These are phyloP conservation scores for Laothoe populi DNA, from an alignment of 2,888 invertebrate species.

Conservation along the genomic window DNA sequence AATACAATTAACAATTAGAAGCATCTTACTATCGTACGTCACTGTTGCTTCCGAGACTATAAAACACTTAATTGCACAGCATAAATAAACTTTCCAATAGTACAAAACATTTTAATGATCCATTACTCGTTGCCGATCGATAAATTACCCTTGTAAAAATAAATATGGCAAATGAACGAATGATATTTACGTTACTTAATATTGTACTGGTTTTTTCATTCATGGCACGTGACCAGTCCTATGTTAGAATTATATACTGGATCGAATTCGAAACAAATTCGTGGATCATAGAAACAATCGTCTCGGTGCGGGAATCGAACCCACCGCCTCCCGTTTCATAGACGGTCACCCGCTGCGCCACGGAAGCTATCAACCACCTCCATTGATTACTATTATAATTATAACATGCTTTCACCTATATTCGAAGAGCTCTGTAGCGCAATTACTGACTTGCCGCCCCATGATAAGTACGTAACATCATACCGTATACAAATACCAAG, in stretches of 20 bases:
- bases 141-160: conserved; percentile 29
- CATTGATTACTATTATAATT: too few relatives aligned
- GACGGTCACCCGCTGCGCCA: too few relatives aligned
- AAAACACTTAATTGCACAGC: conserved; percentile 27
- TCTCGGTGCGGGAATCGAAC: too few relatives aligned
- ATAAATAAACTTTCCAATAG: conserved; percentile 26
- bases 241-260: neutral
- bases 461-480: too few relatives aligned
- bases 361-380: too few relatives aligned
- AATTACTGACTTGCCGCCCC: too few relatives aligned
- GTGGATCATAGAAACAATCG: too few relatives aligned
- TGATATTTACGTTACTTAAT: conserved; percentile 13
- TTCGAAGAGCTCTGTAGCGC: too few relatives aligned
- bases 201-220: conserved; percentile 1
- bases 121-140: conserved; percentile 26
- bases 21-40: conserved; percentile 17
- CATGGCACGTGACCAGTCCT: neutral
- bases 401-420: too few relatives aligned
- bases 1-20: neutral
- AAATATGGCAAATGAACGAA: conserved; percentile 22
- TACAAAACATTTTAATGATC: conserved; percentile 30
- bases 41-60: conserved; percentile 15
- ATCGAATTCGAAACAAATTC: too few relatives aligned
- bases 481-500: too few relatives aligned
- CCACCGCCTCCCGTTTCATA: too few relatives aligned